A percentile compares a stretch with the other conserved stretches of the same genome.
Evolutionary conservation across 1,140 invertebrate species (phyloP).

Genomic region (Drosophila sechellia): DNA sequence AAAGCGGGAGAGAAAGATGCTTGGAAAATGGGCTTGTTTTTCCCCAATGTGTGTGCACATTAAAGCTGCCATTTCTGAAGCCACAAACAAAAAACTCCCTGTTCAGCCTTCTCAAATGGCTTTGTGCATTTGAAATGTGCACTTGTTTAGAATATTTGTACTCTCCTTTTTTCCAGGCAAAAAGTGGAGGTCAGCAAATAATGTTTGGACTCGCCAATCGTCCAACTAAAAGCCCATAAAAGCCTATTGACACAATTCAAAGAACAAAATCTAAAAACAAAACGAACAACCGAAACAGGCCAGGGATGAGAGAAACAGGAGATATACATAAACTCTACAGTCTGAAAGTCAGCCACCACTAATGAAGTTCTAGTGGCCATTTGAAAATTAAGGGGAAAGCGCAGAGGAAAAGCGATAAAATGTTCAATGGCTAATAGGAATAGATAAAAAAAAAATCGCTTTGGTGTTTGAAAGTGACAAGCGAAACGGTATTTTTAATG

Average conservation of each 20-base stretch:
- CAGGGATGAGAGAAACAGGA: background rate
- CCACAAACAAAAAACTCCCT: slow-evolving; percentile 20
- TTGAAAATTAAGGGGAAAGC: too few relatives aligned
- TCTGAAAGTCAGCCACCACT: background rate
- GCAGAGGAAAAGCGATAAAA: too few relatives aligned
- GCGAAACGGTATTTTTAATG: too few relatives aligned
- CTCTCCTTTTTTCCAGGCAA: background rate
- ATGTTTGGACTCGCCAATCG: slow-evolving; percentile 43
- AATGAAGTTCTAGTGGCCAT: too few relatives aligned
- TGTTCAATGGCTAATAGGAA: too few relatives aligned
- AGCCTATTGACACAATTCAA: slow-evolving; percentile 72
- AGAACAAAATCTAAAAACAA: slow-evolving; percentile 6
- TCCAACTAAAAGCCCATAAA: slow-evolving; percentile 68
- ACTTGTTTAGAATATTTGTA: slow-evolving; percentile 3
- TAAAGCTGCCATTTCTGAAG: slow-evolving; percentile 23
- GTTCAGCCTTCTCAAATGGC: slow-evolving; percentile 11
- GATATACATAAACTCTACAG: slow-evolving; percentile 8
- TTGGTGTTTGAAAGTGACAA: too few relatives aligned
- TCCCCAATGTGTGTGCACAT: slow-evolving; percentile 27
- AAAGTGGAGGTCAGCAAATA: slow-evolving; percentile 13
- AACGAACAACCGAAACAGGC: background rate
- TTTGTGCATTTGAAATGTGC: slow-evolving; percentile 32
- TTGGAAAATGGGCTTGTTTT: background rate
- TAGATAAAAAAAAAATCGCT: too few relatives aligned
- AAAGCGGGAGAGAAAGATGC: too few relatives aligned